Evolutionary conservation across 2,113 vertebrate species (phyloP).

Genomic region (Hipposideros armiger): DNA sequence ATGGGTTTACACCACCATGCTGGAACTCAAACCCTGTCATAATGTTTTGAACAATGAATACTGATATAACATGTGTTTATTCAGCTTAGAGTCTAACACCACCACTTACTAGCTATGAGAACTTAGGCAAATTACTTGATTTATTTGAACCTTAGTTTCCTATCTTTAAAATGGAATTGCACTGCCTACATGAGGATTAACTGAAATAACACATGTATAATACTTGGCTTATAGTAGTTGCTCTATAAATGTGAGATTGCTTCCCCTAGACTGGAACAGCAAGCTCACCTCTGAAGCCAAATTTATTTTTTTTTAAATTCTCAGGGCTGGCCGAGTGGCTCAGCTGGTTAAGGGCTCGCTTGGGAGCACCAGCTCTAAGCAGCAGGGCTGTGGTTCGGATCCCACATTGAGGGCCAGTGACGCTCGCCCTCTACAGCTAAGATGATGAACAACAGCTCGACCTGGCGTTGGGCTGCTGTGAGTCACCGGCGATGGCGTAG

Average conservation of each 20-base stretch:
- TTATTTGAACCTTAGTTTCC: background rate
- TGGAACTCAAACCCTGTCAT: background rate
- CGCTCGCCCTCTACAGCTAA: no score
- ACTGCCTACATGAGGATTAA: background rate
- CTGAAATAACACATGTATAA: background rate
- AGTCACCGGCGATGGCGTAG: no score
- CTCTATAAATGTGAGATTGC: background rate
- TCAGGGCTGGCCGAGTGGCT: no score
- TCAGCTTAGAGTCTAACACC: background rate
- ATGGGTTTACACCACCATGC: background rate
- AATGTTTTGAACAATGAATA: background rate
- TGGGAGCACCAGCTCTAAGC: no score
- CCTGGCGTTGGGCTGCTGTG: no score
- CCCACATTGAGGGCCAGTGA: no score
- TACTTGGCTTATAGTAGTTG: background rate
- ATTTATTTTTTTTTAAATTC: background rate
- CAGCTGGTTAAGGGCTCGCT: no score
- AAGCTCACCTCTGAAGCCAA: background rate
- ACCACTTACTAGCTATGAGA: background rate
- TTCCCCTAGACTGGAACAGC: background rate
- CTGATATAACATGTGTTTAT: background rate
- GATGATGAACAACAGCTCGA: no score
- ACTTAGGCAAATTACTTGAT: background rate
- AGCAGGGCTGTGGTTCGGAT: no score
- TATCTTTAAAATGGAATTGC: background rate